These are phyloP conservation scores for Anarsia innoxiella DNA, from an alignment of 2,888 invertebrate genomes.

Conservation along the genomic window DNA sequence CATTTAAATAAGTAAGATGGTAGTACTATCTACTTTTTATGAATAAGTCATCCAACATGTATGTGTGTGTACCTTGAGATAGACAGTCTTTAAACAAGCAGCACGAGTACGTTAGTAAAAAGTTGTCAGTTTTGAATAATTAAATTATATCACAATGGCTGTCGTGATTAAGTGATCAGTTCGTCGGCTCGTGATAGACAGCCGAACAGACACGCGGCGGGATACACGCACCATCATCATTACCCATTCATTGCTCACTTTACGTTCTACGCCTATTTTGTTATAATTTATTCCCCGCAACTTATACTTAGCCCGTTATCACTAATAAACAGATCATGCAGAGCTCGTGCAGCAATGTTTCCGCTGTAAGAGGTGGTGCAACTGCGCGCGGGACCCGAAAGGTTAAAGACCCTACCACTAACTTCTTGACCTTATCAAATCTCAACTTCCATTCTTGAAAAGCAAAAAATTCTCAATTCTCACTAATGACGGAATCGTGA, in stretches of 20 bases:
- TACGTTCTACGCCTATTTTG: not conserved
- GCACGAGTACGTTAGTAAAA: too few species aligned
- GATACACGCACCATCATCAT: not conserved
- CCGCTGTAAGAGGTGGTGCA: too few species aligned
- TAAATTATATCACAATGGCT: conserved; percentile 18
- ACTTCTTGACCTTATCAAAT: conserved; percentile 42
- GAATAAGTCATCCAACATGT: too few species aligned
- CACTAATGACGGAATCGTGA: conserved; percentile 69
- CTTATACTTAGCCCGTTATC: too few species aligned
- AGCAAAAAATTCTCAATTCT: conserved; percentile 54
- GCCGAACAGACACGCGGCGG: conserved; percentile 7
- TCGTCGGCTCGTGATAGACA: conserved; percentile 31
- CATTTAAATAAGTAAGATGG: too few species aligned
- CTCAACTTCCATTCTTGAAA: conserved; percentile 49
- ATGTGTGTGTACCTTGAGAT: too few species aligned
- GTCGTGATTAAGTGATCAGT: conserved; percentile 53
- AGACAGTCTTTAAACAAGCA: too few species aligned
- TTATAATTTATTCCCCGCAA: too few species aligned
- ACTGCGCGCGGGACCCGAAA: too few species aligned
- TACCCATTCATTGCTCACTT: not conserved
- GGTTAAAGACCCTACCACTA: conserved; percentile 34
- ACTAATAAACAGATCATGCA: too few species aligned
- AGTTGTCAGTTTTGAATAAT: not conserved
- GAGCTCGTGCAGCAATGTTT: too few species aligned
- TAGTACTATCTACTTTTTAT: too few species aligned